phyloP scores from a whole-genome alignment of 2,888 invertebrate genomes.

The Amorpha juglandis region DNA sequence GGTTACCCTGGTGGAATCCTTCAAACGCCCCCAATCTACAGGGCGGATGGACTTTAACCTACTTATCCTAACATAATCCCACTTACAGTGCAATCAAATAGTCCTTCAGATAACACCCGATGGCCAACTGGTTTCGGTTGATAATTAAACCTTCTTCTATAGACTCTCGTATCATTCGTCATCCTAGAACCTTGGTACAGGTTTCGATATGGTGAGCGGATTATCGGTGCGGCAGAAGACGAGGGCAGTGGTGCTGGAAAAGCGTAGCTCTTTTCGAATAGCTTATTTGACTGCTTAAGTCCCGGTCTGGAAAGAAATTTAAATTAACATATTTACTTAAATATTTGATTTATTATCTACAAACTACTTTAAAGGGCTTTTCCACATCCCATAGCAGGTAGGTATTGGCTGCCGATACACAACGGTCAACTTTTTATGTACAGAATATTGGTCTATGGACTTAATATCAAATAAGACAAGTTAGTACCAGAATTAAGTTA shows the following conservation, averaged over 20 bases:
- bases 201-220: constrained; percentile 48
- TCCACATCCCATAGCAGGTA: too few relatives aligned
- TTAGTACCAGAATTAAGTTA: too few relatives aligned
- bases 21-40: too few relatives aligned
- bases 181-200: constrained; percentile 57
- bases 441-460: too few relatives aligned
- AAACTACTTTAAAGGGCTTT: too few relatives aligned
- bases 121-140: constrained; percentile 48
- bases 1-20: too few relatives aligned
- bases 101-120: constrained; percentile 51
- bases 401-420: too few relatives aligned
- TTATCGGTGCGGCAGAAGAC: not conserved
- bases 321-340: not conserved
- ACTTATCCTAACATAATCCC: too few relatives aligned
- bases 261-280: constrained; percentile 33
- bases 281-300: not conserved
- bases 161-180: constrained; percentile 55
- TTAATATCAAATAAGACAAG: too few relatives aligned
- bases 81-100: constrained; percentile 61
- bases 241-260: constrained; percentile 55
- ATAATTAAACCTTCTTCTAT: constrained; percentile 52
- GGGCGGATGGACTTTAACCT: not conserved
- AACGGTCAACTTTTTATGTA: too few relatives aligned
- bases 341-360: too few relatives aligned
- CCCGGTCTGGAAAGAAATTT: constrained; percentile 39